A percentile compares a stretch with the other conserved stretches of the same genome.
Evolutionary conservation across 2,888 invertebrate species (phyloP).

Genomic region (Conchocele bisecta): DNA sequence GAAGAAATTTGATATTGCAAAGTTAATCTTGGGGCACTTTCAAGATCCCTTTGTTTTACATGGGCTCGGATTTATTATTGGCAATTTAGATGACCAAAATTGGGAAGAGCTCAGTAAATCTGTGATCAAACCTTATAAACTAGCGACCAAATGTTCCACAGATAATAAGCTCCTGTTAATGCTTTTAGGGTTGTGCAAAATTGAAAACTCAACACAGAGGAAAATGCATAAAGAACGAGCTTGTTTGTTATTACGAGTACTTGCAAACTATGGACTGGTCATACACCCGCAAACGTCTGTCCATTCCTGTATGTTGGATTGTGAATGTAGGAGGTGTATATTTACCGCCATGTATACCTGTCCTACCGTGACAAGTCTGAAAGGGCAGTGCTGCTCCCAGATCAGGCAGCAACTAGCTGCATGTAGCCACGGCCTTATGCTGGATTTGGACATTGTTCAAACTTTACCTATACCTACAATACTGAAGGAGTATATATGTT

Average conservation of each 20-base stretch:
- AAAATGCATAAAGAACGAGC: constrained; percentile 24
- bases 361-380: constrained; percentile 25
- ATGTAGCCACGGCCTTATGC: background rate
- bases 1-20: constrained; percentile 23
- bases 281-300: constrained; percentile 28
- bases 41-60: constrained; percentile 31
- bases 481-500: constrained; percentile 29
- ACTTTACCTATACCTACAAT: constrained; percentile 21
- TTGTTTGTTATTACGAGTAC: constrained; percentile 11
- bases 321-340: constrained; percentile 39
- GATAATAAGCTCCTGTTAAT: constrained; percentile 36
- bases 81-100: constrained; percentile 13
- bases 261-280: constrained; percentile 31
- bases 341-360: constrained; percentile 28
- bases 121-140: constrained; percentile 21
- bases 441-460: constrained; percentile 8
- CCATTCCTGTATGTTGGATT: constrained; percentile 18
- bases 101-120: constrained; percentile 24
- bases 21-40: constrained; percentile 17
- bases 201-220: constrained; percentile 1
- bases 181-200: constrained; percentile 28
- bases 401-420: constrained; percentile 27
- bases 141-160: constrained; percentile 27
- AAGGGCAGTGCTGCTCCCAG: constrained; percentile 37
- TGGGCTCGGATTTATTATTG: constrained; percentile 30